Evolutionary conservation across 1,140 invertebrate species (phyloP).

Genomic region (Megathymus violae): DNA sequence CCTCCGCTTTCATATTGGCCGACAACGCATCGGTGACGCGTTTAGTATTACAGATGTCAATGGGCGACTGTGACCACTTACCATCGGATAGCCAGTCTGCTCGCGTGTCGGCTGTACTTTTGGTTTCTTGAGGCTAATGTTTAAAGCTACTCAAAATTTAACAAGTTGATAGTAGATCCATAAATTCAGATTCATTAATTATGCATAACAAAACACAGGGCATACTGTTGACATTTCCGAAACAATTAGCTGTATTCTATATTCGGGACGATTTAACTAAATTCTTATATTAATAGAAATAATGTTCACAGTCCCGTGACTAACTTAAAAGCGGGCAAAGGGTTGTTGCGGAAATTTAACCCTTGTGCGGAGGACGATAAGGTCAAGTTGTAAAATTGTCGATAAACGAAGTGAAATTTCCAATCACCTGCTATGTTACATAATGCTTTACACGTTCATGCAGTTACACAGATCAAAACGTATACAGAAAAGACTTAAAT

Average conservation of each 20-base stretch:
- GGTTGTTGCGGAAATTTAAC: constrained; percentile 11
- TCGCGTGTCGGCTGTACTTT: too few relatives aligned
- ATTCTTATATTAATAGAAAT: background rate
- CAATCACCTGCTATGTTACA: constrained; percentile 55
- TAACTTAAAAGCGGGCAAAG: background rate
- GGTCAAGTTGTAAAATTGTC: constrained; percentile 17
- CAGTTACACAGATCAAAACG: constrained; percentile 33
- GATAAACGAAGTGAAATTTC: constrained; percentile 42
- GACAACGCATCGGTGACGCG: too few relatives aligned
- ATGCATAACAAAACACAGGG: too few relatives aligned
- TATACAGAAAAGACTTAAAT: constrained; percentile 27
- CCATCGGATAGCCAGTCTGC: too few relatives aligned
- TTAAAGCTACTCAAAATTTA: too few relatives aligned
- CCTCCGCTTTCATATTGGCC: too few relatives aligned
- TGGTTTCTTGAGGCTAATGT: too few relatives aligned
- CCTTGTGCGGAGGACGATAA: constrained; percentile 16
- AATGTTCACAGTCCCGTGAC: constrained; percentile 3
- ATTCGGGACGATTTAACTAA: too few relatives aligned
- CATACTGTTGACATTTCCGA: constrained; percentile 31
- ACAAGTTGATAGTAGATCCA: too few relatives aligned
- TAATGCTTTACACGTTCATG: constrained; percentile 52
- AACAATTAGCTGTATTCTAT: constrained; percentile 22
- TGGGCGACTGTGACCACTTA: too few relatives aligned
- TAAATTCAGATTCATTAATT: background rate
- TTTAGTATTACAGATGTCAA: too few relatives aligned